Evolutionary conservation across 23 tunicate species (phyloP), one percentile per base, ranked within the genome.

Genomic region (Corella eumyota): DNA sequence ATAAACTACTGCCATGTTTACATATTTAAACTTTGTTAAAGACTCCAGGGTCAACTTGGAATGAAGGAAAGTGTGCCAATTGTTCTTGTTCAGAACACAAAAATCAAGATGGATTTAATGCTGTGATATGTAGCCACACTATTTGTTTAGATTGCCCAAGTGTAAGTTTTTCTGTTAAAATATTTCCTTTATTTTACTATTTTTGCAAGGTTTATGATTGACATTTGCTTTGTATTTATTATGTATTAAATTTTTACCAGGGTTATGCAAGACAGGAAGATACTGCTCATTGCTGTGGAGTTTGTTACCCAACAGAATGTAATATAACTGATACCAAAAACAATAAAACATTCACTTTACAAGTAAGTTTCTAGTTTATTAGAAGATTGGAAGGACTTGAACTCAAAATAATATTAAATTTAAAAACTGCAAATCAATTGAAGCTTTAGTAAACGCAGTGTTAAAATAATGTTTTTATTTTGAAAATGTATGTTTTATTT

Each of bases 91-190:
- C 68, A 21, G 52, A 34, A 17, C n/a, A 61, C 20, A 55, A 25
- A 32, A 35, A 71, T 19, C 52, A 52, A 2, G 72, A 75, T 64
- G 78, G 87, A 34, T 79, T 79, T 58, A 23, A 79, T 46, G 60
- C 25, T 1, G 34, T 66, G 20, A 20, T 29, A 4, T 79, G 87
- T 54, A 62, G 30, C 26, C 31, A 32, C n/a, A 69, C 56, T 9
- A 27, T 21, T 11, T 79, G 87, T 53, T 35, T 30, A 6, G 21
- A 31, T 4, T 75, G 81, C 38, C 66, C 73, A 4, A 31, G 17
- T 25, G 81, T 75, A 40, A 45, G 60, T 19, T 60, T 60, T 17
- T 29, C 13, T 28, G 15, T 60, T 0, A 60, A 45, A 60, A 29
- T 25, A 60, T 7, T 15, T 60, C 65, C 28, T 60, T 30, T 30